Percentiles rank a stretch among this genome's conserved stretches.
Evolutionary conservation across 53 echinoderm and acorn worm genomes (phyloP).

Genomic region (Crossaster papposus): DNA sequence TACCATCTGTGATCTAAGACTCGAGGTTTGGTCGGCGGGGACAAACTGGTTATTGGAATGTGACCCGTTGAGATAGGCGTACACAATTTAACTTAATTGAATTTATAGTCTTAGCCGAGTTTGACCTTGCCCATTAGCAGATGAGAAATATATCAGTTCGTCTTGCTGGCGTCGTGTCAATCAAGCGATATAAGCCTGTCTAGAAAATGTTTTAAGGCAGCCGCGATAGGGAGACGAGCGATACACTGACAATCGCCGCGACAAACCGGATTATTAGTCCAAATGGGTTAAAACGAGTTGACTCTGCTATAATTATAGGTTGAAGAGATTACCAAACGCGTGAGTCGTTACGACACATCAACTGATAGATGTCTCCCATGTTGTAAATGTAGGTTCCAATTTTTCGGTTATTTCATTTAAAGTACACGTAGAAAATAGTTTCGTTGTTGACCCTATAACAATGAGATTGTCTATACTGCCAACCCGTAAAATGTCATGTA

Average conservation of each 20-base stretch:
- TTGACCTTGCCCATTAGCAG: constrained; percentile 22
- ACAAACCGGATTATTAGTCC: not conserved
- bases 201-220: not conserved
- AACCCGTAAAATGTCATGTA: too few relatives aligned
- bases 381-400: too few relatives aligned
- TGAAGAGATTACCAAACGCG: not conserved
- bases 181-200: not conserved
- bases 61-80: not conserved
- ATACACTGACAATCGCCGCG: not conserved
- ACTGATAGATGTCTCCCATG: not conserved
- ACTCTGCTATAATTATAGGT: not conserved
- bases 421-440: too few relatives aligned
- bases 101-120: not conserved
- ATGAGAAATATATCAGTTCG: constrained; percentile 18
- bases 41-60: constrained; percentile 15
- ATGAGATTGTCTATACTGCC: too few relatives aligned
- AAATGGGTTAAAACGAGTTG: not conserved
- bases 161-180: not conserved
- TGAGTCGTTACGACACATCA: not conserved
- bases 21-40: not conserved
- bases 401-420: too few relatives aligned
- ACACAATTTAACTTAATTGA: not conserved
- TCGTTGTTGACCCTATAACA: too few relatives aligned
- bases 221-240: not conserved
- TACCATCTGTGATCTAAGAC: constrained; percentile 3